Base-by-base conservation (phyloP, 2,797 vertebrate genomes). In the Liasis olivaceus region DNA sequence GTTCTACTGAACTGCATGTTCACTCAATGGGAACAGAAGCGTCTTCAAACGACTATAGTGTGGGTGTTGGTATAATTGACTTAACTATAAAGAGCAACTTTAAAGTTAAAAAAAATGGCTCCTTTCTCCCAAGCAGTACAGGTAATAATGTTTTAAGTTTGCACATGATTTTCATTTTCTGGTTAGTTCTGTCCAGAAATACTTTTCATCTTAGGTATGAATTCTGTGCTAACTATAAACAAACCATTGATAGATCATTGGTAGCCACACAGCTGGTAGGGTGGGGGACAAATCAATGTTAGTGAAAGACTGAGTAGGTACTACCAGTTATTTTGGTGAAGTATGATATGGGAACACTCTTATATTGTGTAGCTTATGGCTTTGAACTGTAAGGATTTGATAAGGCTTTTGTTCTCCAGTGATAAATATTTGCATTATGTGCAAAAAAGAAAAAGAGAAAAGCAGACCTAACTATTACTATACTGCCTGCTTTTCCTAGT, bases 341-440 rank as follows among this genome's bases (percentile, higher is more conserved):
- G 36, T 81, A 81, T 47, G 9, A 24, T 20, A 47, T 5, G 17
- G 22, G n/a, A 58, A 28, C 24, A 51, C 5, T 88, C 13, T 64
- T 87, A 81, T 28, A 17, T 47, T 91, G 59, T 90, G 22, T 22
- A 20, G 26, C 8, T 60, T n/a, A 1, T 22, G 4, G 63, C 6
- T 36, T 62, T 77, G 28, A 31, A 58, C 17, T 85, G 47, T 51
- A 85, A 0, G 1, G 31, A 4, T 66, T 42, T 31, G 90, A 7
- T 22, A 7, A 9, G 26, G 87, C 62, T 92, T 95, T 94, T 95
- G 88, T 90, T 58, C 17, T 85, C 54, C 20, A 7, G 59, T 94
- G 94, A 95, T 93, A 95, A 92, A 95, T 63, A 26, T 58, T 15
- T 42, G 77, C 11, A 56, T 26, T 59, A 31, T 91, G 62, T 91